A percentile compares a stretch with the other conserved stretches of the same genome.
Conservation (phyloP, 2,888 invertebrate species). For the Drosophila crucigera region DNA sequence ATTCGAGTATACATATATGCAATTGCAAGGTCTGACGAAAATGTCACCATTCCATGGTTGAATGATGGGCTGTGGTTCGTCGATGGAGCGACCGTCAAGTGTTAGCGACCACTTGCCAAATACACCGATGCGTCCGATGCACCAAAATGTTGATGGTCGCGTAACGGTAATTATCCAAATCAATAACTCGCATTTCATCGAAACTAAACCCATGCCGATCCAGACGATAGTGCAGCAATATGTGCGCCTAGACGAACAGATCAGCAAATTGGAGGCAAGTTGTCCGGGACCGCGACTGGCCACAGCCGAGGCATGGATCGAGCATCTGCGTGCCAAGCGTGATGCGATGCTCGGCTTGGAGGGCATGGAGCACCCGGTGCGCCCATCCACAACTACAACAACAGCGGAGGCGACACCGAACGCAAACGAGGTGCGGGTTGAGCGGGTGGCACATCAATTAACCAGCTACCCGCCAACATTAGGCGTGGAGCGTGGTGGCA, state of each 20-base stretch:
- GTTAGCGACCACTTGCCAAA: conserved; percentile 56
- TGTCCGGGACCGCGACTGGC: conserved; percentile 84
- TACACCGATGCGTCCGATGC: conserved; percentile 39
- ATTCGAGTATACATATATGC: conserved; percentile 4
- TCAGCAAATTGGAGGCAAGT: conserved; percentile 80
- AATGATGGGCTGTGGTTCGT: conserved; percentile 82
- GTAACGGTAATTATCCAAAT: conserved; percentile 42
- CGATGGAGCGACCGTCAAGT: conserved; percentile 73
- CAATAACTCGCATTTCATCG: not conserved
- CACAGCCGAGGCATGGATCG: conserved; percentile 84
- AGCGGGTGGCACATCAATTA: conserved; percentile 21
- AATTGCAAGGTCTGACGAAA: conserved; percentile 39
- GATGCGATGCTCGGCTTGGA: conserved; percentile 74
- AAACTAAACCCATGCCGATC: not conserved
- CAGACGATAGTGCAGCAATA: conserved; percentile 80
- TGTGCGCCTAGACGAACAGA: conserved; percentile 82
- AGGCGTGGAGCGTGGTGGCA: conserved; percentile 44
- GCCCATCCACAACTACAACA: not conserved
- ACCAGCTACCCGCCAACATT: conserved; percentile 36
- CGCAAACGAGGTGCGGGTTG: conserved; percentile 13
- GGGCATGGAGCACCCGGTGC: conserved; percentile 31
- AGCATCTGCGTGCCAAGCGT: conserved; percentile 81
- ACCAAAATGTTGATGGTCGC: conserved; percentile 54
- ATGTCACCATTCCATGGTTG: conserved; percentile 32
- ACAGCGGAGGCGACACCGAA: not conserved